phyloP scores from a whole-genome alignment of 2,113 vertebrate species.

The Australoheros scitulus region DNA sequence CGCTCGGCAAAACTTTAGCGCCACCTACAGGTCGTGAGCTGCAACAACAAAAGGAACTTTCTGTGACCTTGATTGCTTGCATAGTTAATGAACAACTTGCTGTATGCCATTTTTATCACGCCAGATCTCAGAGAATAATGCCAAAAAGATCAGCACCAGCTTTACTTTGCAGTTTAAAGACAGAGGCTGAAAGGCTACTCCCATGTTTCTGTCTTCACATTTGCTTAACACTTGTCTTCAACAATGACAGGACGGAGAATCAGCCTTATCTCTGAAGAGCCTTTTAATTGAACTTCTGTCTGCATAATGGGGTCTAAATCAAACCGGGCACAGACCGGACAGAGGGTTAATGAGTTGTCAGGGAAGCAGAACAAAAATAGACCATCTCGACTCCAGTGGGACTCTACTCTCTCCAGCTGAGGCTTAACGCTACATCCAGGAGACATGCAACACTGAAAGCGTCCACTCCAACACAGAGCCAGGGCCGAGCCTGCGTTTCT shows the following conservation, averaged over 20 bases:
- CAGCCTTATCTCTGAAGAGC: constrained; percentile 52
- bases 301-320: constrained; percentile 60
- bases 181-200: constrained; percentile 16
- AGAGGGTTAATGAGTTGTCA: constrained; percentile 76
- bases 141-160: constrained; percentile 34
- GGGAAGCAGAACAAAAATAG: constrained; percentile 71
- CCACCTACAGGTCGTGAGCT: constrained; percentile 63
- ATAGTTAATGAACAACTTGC: constrained; percentile 58
- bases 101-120: constrained; percentile 42
- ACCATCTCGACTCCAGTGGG: constrained; percentile 65
- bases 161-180: constrained; percentile 33
- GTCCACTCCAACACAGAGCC: constrained; percentile 46
- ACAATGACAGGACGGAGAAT: constrained; percentile 41
- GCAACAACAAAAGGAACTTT: constrained; percentile 71
- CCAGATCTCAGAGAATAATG: constrained; percentile 23
- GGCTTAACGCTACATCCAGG: constrained; percentile 61
- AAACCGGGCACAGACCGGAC: constrained; percentile 53
- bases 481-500: constrained; percentile 36
- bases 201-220: constrained; percentile 36
- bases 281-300: constrained; percentile 68
- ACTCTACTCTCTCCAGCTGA: constrained; percentile 72
- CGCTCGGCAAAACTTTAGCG: constrained; percentile 51
- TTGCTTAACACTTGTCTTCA: constrained; percentile 26
- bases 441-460: constrained; percentile 42
- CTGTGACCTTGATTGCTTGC: constrained; percentile 70